phyloP scores from a whole-genome alignment of 2,797 vertebrate genomes.

The Sebastes kiyomatsui region DNA sequence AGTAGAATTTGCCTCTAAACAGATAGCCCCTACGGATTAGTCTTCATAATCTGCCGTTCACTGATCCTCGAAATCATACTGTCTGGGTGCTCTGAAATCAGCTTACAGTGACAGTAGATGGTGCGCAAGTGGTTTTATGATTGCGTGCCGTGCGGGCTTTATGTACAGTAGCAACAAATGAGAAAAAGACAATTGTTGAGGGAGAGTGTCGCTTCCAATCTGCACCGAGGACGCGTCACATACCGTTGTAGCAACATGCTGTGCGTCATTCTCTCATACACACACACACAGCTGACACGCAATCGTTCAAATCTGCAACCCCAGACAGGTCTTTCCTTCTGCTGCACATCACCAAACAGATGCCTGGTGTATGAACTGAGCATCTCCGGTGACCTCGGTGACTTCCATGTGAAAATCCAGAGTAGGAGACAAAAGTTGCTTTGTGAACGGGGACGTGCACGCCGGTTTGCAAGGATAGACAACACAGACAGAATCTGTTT shows the following conservation, averaged over 20 bases:
- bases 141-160: constrained; percentile 44
- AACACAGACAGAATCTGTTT: constrained; percentile 1
- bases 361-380: constrained; percentile 17
- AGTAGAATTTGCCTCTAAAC: constrained; percentile 74
- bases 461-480: background rate
- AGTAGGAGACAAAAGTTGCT: background rate
- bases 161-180: constrained; percentile 38
- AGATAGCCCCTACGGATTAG: constrained; percentile 76
- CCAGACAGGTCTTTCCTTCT: background rate
- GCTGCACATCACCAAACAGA: background rate
- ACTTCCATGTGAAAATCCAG: background rate
- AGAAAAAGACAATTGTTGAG: constrained; percentile 62
- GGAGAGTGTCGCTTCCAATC: constrained; percentile 39
- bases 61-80: constrained; percentile 83
- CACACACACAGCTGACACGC: background rate
- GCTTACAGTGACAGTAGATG: constrained; percentile 77
- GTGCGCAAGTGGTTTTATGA: constrained; percentile 64
- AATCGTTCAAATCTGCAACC: background rate
- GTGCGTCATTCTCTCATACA: background rate
- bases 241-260: background rate
- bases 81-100: constrained; percentile 76
- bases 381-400: background rate
- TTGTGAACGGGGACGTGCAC: background rate
- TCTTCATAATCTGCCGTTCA: constrained; percentile 75
- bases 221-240: constrained; percentile 12